A percentile compares a stretch with the other conserved stretches of the same genome.
Conservation (phyloP, 2,888 invertebrate genomes). For the Endomychus coccineus region DNA sequence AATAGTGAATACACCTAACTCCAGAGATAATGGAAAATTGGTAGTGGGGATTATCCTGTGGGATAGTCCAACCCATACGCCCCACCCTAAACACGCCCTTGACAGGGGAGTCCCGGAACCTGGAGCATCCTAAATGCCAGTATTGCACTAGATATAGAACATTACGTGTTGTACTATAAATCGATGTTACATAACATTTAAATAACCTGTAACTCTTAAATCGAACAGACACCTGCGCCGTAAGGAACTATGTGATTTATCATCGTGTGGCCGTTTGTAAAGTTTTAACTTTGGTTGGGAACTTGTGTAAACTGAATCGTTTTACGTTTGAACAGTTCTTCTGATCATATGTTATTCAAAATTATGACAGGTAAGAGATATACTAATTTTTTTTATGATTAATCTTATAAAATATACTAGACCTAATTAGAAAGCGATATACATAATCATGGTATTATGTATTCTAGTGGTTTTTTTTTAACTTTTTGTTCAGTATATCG, state of each 20-base stretch:
- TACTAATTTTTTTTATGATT: too few species aligned
- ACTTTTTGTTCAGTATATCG: too few species aligned
- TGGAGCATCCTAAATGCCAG: slow-evolving; percentile 27
- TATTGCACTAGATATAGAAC: slow-evolving; percentile 10
- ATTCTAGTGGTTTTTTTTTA: too few species aligned
- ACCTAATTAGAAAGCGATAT: too few species aligned
- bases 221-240: slow-evolving; percentile 9
- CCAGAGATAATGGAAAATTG: too few species aligned
- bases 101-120: slow-evolving; percentile 37
- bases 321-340: background rate
- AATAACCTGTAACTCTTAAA: slow-evolving; percentile 8
- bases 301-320: background rate
- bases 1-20: too few species aligned
- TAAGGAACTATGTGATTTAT: slow-evolving; percentile 3
- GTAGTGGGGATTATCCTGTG: slow-evolving; percentile 46
- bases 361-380: slow-evolving; percentile 27
- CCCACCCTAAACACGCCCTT: slow-evolving; percentile 45
- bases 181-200: slow-evolving; percentile 9
- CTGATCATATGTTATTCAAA: slow-evolving; percentile 11
- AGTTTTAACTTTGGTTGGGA: background rate
- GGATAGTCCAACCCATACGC: slow-evolving; percentile 58
- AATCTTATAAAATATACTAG: too few species aligned
- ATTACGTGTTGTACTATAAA: slow-evolving; percentile 11
- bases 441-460: too few species aligned
- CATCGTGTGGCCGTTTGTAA: background rate